These are phyloP conservation scores for Xestia sexstrigata DNA, from an alignment of 2,888 invertebrate species.

Conservation along the genomic window DNA sequence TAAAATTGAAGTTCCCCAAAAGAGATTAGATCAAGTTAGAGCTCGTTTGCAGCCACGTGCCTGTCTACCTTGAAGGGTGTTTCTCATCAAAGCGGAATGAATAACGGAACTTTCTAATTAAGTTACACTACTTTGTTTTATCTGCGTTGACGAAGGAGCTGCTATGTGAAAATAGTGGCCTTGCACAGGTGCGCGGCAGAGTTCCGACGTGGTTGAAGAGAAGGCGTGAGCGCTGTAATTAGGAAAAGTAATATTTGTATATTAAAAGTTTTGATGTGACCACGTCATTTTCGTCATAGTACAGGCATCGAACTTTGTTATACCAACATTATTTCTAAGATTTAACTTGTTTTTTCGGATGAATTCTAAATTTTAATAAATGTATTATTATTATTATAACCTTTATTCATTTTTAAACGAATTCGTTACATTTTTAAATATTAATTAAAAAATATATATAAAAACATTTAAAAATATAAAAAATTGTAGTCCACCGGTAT, in stretches of 20 bases:
- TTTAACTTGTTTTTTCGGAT: too few species aligned
- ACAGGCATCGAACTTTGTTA: too few species aligned
- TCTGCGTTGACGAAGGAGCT: conserved; percentile 49
- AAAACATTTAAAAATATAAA: too few species aligned
- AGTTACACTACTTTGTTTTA: conserved; percentile 65
- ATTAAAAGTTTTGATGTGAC: conserved; percentile 34
- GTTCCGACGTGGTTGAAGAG: conserved; percentile 25
- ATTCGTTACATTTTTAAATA: too few species aligned
- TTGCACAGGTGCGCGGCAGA: conserved; percentile 50
- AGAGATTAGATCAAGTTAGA: conserved; percentile 62
- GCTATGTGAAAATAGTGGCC: conserved; percentile 48
- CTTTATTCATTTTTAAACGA: too few species aligned
- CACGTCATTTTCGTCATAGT: neutral
- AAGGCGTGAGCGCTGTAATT: conserved; percentile 40
- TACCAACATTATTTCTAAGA: too few species aligned
- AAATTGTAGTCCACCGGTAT: too few species aligned
- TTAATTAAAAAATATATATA: too few species aligned
- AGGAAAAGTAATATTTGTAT: conserved; percentile 42
- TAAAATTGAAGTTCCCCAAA: conserved; percentile 63
- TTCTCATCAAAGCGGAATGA: conserved; percentile 60
- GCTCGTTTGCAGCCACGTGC: conserved; percentile 61
- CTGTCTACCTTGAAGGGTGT: conserved; percentile 41
- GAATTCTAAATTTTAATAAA: too few species aligned
- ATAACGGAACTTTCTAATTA: conserved; percentile 64
- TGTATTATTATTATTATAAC: too few species aligned